Conservation (phyloP, 2,113 vertebrate genomes). For the Psettodes erumei region DNA sequence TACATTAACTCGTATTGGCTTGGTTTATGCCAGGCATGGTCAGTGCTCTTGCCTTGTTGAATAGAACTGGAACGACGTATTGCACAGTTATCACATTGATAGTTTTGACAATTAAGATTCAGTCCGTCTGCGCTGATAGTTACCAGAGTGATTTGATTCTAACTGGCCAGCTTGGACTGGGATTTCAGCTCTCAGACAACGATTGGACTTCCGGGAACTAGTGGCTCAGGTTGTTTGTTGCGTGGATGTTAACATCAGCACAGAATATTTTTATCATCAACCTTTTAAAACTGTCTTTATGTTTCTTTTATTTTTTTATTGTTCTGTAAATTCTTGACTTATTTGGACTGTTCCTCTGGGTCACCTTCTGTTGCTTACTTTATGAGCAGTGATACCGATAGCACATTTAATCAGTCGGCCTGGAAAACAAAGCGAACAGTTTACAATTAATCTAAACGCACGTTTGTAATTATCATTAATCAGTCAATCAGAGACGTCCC, state of each 20-base stretch:
- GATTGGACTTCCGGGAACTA: not conserved
- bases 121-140: not conserved
- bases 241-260: not conserved
- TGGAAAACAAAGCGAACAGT: not conserved
- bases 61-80: slow-evolving; percentile 7
- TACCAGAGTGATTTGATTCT: not conserved
- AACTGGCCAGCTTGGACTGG: not conserved
- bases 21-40: not conserved
- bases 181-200: slow-evolving; percentile 13
- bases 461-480: not conserved
- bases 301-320: not conserved
- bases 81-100: slow-evolving; percentile 45
- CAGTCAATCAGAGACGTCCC: not conserved
- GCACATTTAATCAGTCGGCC: no score
- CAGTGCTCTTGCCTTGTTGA: not conserved
- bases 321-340: not conserved
- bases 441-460: not conserved
- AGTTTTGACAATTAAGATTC: not conserved
- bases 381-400: slow-evolving; percentile 10
- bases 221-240: slow-evolving; percentile 1
- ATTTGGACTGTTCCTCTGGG: not conserved
- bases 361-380: not conserved
- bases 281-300: not conserved
- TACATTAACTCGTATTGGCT: slow-evolving; percentile 7
- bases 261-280: not conserved